Conservation (phyloP, 64 coral and sea anemone species). For the Actinia equina region DNA sequence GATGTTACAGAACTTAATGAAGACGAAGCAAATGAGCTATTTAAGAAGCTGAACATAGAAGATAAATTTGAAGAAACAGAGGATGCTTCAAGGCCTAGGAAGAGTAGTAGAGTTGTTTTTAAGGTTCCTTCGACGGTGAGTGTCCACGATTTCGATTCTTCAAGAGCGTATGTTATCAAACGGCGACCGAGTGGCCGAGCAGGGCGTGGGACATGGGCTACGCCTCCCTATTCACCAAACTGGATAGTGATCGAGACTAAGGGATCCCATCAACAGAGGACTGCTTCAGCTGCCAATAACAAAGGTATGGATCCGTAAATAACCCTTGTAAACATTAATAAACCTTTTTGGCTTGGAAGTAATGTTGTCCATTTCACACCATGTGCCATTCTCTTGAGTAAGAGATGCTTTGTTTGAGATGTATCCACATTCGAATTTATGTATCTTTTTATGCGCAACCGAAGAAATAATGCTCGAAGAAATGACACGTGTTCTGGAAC, state of each 20-base stretch:
- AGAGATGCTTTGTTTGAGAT: too few relatives aligned
- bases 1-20: not conserved
- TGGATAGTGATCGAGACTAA: not conserved
- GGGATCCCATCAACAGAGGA: not conserved
- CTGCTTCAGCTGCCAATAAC: not conserved
- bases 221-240: not conserved
- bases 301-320: not conserved
- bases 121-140: not conserved
- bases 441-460: too few relatives aligned
- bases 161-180: not conserved
- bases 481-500: too few relatives aligned
- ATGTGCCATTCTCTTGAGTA: too few relatives aligned
- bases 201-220: conserved; percentile 7
- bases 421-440: too few relatives aligned
- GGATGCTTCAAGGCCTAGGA: not conserved
- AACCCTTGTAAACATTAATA: too few relatives aligned
- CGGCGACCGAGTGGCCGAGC: not conserved
- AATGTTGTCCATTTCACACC: too few relatives aligned
- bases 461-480: too few relatives aligned
- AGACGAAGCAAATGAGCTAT: not conserved
- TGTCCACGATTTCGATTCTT: not conserved
- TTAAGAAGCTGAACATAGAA: not conserved
- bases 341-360: too few relatives aligned
- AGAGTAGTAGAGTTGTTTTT: not conserved
- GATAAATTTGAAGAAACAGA: not conserved